Evolutionary conservation across 1,140 invertebrate species (phyloP).

Genomic region (Danaus melanippus): DNA sequence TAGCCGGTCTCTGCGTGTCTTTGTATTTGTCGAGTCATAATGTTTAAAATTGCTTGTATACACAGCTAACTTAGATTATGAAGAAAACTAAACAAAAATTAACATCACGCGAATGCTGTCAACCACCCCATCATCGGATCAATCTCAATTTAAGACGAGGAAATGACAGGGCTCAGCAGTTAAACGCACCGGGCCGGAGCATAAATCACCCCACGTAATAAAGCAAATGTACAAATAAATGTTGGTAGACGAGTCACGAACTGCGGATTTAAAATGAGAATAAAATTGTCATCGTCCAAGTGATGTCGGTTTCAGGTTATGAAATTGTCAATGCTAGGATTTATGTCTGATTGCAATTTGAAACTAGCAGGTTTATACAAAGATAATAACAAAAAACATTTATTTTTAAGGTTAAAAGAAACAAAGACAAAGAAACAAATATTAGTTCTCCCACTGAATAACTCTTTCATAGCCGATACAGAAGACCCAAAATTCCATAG

Average conservation of each 20-base stretch:
- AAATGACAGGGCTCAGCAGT: constrained; percentile 61
- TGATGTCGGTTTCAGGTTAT: neutral
- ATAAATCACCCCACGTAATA: constrained; percentile 63
- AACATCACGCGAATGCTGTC: constrained; percentile 41
- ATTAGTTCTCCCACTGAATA: no score
- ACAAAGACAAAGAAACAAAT: no score
- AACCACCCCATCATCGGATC: constrained; percentile 42
- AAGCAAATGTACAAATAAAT: constrained; percentile 56
- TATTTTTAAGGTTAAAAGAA: no score
- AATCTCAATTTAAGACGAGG: constrained; percentile 67
- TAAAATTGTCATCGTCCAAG: constrained; percentile 13
- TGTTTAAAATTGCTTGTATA: no score
- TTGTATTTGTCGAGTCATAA: no score
- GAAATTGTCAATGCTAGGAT: no score
- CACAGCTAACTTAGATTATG: constrained; percentile 1
- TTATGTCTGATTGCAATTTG: no score
- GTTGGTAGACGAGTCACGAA: constrained; percentile 23
- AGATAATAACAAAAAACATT: no score
- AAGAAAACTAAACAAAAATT: constrained; percentile 39
- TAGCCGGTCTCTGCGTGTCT: no score
- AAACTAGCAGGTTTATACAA: no score
- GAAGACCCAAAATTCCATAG: constrained; percentile 8
- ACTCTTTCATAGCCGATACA: no score
- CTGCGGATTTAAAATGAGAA: constrained; percentile 27
- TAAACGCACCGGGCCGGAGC: constrained; percentile 57